Percentiles rank a stretch among this genome's conserved stretches.
These are phyloP conservation scores for Drosophila eugracilis DNA, from an alignment of 1,140 invertebrate species.

Conservation along the genomic window DNA sequence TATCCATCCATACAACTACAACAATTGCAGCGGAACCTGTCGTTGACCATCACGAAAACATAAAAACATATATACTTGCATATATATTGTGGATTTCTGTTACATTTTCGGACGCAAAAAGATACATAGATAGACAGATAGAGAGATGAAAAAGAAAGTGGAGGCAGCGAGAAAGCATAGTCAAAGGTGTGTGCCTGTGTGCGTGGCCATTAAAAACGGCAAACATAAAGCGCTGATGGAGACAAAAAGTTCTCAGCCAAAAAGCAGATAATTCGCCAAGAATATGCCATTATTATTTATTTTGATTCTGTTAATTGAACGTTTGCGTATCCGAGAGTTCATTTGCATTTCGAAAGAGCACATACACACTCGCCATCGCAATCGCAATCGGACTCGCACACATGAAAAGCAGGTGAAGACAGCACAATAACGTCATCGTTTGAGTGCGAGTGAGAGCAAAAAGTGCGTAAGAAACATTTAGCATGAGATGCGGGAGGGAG, in stretches of 20 bases:
- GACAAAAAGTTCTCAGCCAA: slow-evolving; percentile 24
- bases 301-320: slow-evolving; percentile 67
- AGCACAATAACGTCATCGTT: slow-evolving; percentile 68
- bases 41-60: slow-evolving; percentile 49
- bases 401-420: slow-evolving; percentile 58
- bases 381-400: not conserved
- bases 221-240: slow-evolving; percentile 57
- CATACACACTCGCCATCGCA: slow-evolving; percentile 13
- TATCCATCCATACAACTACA: slow-evolving; percentile 62
- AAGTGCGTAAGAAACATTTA: slow-evolving; percentile 23
- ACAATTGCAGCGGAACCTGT: slow-evolving; percentile 47
- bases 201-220: slow-evolving; percentile 69
- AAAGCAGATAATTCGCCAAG: slow-evolving; percentile 20
- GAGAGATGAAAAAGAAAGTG: slow-evolving; percentile 79
- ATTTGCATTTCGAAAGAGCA: slow-evolving; percentile 56
- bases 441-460: slow-evolving; percentile 24
- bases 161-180: slow-evolving; percentile 45
- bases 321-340: slow-evolving; percentile 39
- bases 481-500: slow-evolving; percentile 6
- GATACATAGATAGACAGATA: slow-evolving; percentile 29
- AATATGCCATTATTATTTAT: slow-evolving; percentile 58
- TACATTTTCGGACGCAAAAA: slow-evolving; percentile 20
- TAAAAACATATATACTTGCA: not conserved
- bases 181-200: slow-evolving; percentile 28
- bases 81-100: slow-evolving; percentile 41